Evolutionary conservation across 2,113 vertebrate species (phyloP), one percentile per base, ranked within the genome.

Genomic region (Alethe diademata): DNA sequence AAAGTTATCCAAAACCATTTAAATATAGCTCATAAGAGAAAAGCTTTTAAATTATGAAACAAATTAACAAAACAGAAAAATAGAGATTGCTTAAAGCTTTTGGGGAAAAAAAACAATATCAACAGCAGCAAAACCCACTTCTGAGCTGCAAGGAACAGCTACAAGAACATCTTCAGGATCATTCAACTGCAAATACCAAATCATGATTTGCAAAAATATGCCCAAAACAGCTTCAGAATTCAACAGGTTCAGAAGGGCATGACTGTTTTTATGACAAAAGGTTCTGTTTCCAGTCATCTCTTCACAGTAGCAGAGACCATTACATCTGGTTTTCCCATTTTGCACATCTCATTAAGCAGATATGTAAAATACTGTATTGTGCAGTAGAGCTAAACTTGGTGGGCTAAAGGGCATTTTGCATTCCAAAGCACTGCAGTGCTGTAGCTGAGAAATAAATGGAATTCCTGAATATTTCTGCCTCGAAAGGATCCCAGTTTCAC

Each of bases 211-310:
- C 42, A 48, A 54, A 87, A 72, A 50, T 38, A 24, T 73, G 84
- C 50, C 29, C 11, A 6, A 35, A 12, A 58, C 14, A 2, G 3
- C 47, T 78, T 66, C 64, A 86, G 78, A 65, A 86, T 66, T 73
- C 88, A 95, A 51, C 62, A 90, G 87, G 87, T 95, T 95, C 87
- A 79, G 79, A 95, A 79, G 88, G 62, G 47, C 78, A 94, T 36
- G 50, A 60, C 64, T 90, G 40, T 73, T 91, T 89, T 91, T 78
- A 73, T 58, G 73, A 42, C 42, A 76, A 79, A 72, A 86, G 72
- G 29, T 40, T 83, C 60, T 11, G 1, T 80, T 92, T 88, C 64
- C 67, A 91, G 9, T 42, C 6, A 0, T 33, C 38, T 71, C 64
- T 58, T 57, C 33, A 3, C 66, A 91, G 81, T 64, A 90, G 74